Base-by-base conservation (phyloP, 2,888 invertebrate genomes). In the Melolontha melolontha region DNA sequence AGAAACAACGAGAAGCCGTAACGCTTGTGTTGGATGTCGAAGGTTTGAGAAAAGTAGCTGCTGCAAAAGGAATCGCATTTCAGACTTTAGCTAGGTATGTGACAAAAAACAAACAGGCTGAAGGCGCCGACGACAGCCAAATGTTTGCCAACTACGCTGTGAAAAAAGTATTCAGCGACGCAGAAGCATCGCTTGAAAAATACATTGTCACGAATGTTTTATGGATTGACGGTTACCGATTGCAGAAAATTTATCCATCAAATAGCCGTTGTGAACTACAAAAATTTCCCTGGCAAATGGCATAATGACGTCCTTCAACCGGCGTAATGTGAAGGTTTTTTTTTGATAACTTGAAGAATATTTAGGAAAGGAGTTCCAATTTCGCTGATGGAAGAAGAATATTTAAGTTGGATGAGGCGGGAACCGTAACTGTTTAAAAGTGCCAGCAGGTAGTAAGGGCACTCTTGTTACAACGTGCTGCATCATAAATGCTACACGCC, bases 221-320 rank as follows among this genome's bases (percentile, higher is more conserved):
- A 75, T 67, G 75, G 71, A 34, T 55, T 75, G 17, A 51, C 64
- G 57, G 17, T 67, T 22, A 63, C 16, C 42, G 72, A 54, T 57
- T 71, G 69, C 40, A 54, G 71, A 59, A 59, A 69, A 66, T 51
- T 75, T 12, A 72, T 71, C 10, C n/a, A n/a, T n/a, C n/a, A n/a
- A n/a, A n/a, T n/a, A n/a, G n/a, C n/a, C n/a, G n/a, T n/a, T n/a
- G n/a, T 74, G 41, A 71, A 72, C 66, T 70, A 70, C 10, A 44
- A 69, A 14, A 70, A 40, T 17, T 67, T 69, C 29, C 75, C 71
- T 47, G 49, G 49, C 65, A 70, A 50, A 34, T 75, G 74, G 75
- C 17, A 63, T 49, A 14, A 65, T 11, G 7, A 75, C 73, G 17
- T 67, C 71, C 39, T 77, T 76, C 64, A 75, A 72, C 42, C 55